Conservation (phyloP, 2,113 vertebrate species). For the Gymnogyps californianus region DNA sequence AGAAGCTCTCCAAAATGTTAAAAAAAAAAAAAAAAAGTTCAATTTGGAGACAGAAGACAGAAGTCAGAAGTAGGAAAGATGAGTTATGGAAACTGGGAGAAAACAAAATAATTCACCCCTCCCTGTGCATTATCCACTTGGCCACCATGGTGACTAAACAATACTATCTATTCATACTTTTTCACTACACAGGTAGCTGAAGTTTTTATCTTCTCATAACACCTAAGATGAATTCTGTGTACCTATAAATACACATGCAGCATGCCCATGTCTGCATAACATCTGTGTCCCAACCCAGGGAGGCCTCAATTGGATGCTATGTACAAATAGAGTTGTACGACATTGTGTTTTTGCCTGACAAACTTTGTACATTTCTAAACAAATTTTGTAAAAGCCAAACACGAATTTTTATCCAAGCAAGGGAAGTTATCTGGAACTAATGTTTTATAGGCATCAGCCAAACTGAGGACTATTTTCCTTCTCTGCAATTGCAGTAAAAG, state of each 20-base stretch:
- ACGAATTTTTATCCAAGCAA: not conserved
- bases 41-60: not conserved
- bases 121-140: not conserved
- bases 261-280: not conserved
- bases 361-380: not conserved
- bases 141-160: not conserved
- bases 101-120: not conserved
- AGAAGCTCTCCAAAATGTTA: not conserved
- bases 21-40: not conserved
- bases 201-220: not conserved
- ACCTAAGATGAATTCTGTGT: not conserved
- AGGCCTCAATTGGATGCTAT: not conserved
- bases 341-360: not conserved
- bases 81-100: not conserved
- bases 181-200: not conserved
- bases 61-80: not conserved
- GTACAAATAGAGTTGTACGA: not conserved
- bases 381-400: not conserved
- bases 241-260: not conserved
- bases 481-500: not conserved
- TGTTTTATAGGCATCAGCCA: not conserved
- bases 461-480: constrained; percentile 18
- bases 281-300: not conserved
- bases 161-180: not conserved
- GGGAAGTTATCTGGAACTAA: not conserved